Evolutionary conservation across 2,888 invertebrate genomes (phyloP).

Genomic region (Eurois occulta): DNA sequence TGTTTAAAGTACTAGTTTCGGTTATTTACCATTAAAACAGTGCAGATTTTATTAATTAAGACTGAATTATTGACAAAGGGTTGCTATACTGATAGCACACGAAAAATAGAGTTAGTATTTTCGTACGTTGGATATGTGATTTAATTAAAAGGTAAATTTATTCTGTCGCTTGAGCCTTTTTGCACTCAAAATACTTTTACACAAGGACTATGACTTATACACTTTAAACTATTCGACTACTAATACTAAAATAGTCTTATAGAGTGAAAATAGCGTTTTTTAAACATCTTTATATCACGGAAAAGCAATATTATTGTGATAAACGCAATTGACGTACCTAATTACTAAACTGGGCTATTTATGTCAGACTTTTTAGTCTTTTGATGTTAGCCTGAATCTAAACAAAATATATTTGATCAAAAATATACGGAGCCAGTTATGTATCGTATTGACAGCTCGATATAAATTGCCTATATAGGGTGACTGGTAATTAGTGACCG

Average conservation of each 20-base stretch:
- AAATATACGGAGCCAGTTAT: neutral
- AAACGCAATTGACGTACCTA: conserved; percentile 21
- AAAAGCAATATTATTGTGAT: conserved; percentile 23
- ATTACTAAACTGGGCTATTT: neutral
- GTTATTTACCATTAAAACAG: neutral
- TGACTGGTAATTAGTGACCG: no score
- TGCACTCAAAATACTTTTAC: neutral
- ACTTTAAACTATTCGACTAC: conserved; percentile 44
- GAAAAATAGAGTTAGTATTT: neutral
- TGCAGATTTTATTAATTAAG: conserved; percentile 33
- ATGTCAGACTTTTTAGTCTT: conserved; percentile 16
- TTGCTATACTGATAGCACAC: neutral
- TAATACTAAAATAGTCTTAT: conserved; percentile 29
- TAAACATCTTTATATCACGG: conserved; percentile 31
- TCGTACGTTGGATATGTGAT: neutral
- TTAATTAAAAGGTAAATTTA: conserved; percentile 4
- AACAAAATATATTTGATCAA: neutral
- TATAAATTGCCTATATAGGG: neutral
- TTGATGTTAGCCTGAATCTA: conserved; percentile 3
- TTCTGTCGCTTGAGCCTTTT: conserved; percentile 37
- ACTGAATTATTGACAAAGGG: conserved; percentile 30
- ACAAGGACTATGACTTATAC: conserved; percentile 40
- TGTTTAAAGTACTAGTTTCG: conserved; percentile 11
- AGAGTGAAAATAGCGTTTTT: conserved; percentile 27
- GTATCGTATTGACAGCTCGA: neutral